phyloP scores from a whole-genome alignment of 1,140 invertebrate species.

The Druon quercuslanigerum region DNA sequence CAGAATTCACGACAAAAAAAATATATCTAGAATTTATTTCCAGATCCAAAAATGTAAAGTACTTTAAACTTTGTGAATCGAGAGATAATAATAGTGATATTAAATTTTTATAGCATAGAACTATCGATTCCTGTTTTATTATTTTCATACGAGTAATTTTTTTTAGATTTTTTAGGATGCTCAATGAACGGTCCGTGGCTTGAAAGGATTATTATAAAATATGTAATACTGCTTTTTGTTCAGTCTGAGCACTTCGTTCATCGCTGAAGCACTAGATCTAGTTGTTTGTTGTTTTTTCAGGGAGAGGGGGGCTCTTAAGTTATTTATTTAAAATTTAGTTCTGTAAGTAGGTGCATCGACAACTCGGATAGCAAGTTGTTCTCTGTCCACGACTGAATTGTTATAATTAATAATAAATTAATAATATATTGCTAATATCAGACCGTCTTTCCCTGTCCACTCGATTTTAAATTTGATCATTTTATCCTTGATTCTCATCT shows the following conservation, averaged over 20 bases:
- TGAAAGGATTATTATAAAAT: slow-evolving; percentile 33
- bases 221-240: slow-evolving; percentile 17
- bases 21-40: too few species aligned
- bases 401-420: slow-evolving; percentile 12
- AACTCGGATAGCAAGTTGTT: slow-evolving; percentile 22
- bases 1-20: too few species aligned
- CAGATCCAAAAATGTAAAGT: too few species aligned
- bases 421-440: not conserved
- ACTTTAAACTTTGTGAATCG: too few species aligned
- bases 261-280: slow-evolving; percentile 2
- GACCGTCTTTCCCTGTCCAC: not conserved
- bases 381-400: slow-evolving; percentile 28
- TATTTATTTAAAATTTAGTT: slow-evolving; percentile 34
- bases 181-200: slow-evolving; percentile 56
- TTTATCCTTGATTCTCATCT: not conserved
- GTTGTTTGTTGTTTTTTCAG: not conserved
- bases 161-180: slow-evolving; percentile 62
- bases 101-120: too few species aligned
- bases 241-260: slow-evolving; percentile 14
- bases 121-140: not conserved
- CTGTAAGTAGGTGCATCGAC: not conserved
- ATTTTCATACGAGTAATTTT: slow-evolving; percentile 42
- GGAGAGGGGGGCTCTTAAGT: not conserved
- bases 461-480: not conserved
- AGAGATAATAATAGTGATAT: too few species aligned